Percentiles rank a stretch among this genome's conserved stretches.
Evolutionary conservation across 2,888 invertebrate species (phyloP).

Genomic region (Agonopterix alstromeriana): DNA sequence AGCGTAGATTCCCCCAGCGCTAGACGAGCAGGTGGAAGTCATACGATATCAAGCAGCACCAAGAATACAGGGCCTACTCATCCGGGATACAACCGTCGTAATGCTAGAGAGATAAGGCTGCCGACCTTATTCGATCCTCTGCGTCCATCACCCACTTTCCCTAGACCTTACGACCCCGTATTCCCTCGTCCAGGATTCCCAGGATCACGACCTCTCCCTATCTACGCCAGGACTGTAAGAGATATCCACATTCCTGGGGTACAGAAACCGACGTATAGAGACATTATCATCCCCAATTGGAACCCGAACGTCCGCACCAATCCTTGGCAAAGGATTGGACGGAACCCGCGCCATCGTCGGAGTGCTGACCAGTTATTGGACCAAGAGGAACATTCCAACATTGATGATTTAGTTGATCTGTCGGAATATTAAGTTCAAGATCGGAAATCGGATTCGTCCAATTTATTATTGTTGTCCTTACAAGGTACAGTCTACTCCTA

Average conservation of each 20-base stretch:
- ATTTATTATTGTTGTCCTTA: too few relatives aligned
- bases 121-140: conserved; percentile 6
- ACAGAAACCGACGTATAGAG: conserved; percentile 26
- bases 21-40: conserved; percentile 26
- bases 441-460: not conserved
- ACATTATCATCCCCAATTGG: conserved; percentile 36
- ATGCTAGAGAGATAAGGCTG: conserved; percentile 18
- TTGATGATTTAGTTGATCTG: not conserved
- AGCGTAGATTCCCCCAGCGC: conserved; percentile 32
- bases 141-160: conserved; percentile 9
- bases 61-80: conserved; percentile 33
- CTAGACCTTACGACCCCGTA: conserved; percentile 8
- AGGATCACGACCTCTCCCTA: conserved; percentile 2
- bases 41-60: conserved; percentile 21
- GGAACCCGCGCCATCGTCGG: conserved; percentile 14
- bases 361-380: conserved; percentile 6
- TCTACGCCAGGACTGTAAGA: conserved; percentile 15
- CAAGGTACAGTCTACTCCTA: too few relatives aligned
- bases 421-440: not conserved
- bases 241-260: conserved; percentile 19
- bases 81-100: conserved; percentile 39
- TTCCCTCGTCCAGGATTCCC: conserved; percentile 3
- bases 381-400: not conserved
- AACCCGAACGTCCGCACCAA: conserved; percentile 31
- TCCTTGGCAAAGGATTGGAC: conserved; percentile 30